Base-by-base conservation (phyloP, 30 jellyfish, hydroid and myxozoan species). In the Aurelia sp. region DNA sequence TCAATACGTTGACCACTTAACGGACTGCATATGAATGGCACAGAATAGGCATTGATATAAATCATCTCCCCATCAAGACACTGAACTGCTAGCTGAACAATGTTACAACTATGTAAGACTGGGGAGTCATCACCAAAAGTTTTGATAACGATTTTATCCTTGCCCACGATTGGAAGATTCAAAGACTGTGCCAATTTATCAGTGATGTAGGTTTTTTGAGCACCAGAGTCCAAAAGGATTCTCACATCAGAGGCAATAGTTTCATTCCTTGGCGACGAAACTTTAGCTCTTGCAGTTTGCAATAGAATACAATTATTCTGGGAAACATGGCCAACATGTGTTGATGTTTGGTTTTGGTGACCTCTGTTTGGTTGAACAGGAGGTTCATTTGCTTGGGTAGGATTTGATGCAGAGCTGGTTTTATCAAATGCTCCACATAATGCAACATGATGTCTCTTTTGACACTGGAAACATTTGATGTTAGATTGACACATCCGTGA, bases 1-100 rank as follows among this genome's bases (percentile, higher is more conserved):
- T 50, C 16, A 19, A 82, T 12, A 12, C 35, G 41, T 41, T 82
- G 92, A 57, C 60, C 41, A 71, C 79, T 82, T 12, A 82, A 13
- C 8, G 86, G 92, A 20, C 76, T 58, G 85, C 92, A 82, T 50
- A 67, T 82, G 24, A 31, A 53, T 4, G 86, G 86, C 59, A 70
- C 80, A 9, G 50, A 76, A 72, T 52, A 31, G 65, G 78, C 92
- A 5, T 82, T 62, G 10, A 80, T 66, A 31, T 15, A 6, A 13
- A 64, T 21, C 62, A 63, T 63, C 35, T 21, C 51, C 21, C 82
- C 47, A 65, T 65, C 82, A 11, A 17, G 38, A 21, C 81, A 80
- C 74, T 7, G 12, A 13, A 80, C 22, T 19, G 58, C 62, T 22
- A 64, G 16, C 19, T 80, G 81, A 30, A 48, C 90, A 57, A 64